A percentile compares a stretch with the other conserved stretches of the same genome.
These are phyloP conservation scores for Nomada goodeniana DNA, from an alignment of 2,888 invertebrate genomes.

Conservation along the genomic window DNA sequence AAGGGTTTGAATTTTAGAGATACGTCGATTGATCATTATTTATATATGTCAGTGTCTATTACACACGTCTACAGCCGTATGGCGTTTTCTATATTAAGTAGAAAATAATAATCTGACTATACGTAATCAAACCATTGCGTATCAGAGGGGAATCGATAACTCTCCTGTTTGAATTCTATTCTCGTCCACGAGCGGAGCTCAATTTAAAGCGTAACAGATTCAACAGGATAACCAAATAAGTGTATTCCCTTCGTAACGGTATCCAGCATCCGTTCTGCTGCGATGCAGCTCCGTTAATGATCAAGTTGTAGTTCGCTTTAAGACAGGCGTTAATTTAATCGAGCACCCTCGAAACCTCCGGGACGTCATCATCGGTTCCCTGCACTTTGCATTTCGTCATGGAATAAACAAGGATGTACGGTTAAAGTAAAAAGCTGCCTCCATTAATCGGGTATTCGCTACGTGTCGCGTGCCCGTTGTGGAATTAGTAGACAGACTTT, in stretches of 20 bases:
- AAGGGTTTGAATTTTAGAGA: too few relatives aligned
- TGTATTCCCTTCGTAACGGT: background rate
- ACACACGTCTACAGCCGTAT: background rate
- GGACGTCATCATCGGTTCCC: slow-evolving; percentile 16
- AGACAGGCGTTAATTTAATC: slow-evolving; percentile 54
- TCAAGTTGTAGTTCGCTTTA: slow-evolving; percentile 1
- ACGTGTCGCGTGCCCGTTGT: background rate
- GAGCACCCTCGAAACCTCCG: slow-evolving; percentile 8
- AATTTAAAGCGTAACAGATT: slow-evolving; percentile 1
- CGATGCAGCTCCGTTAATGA: slow-evolving; percentile 37
- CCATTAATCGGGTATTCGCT: slow-evolving; percentile 54
- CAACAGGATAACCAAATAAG: background rate
- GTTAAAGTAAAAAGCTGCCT: slow-evolving; percentile 35
- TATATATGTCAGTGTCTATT: too few relatives aligned
- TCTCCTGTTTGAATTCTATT: background rate
- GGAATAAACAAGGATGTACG: background rate
- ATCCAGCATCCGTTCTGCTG: background rate
- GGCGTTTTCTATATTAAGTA: too few relatives aligned
- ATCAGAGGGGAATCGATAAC: slow-evolving; percentile 1
- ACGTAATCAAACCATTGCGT: background rate
- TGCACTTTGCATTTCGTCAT: background rate
- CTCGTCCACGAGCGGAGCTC: background rate
- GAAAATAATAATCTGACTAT: background rate
- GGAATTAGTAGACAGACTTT: slow-evolving; percentile 47
- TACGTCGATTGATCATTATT: too few relatives aligned